Percentiles rank a stretch among this genome's conserved stretches.
Conservation (phyloP, 1,140 invertebrate species). For the Papilio xuthus region DNA sequence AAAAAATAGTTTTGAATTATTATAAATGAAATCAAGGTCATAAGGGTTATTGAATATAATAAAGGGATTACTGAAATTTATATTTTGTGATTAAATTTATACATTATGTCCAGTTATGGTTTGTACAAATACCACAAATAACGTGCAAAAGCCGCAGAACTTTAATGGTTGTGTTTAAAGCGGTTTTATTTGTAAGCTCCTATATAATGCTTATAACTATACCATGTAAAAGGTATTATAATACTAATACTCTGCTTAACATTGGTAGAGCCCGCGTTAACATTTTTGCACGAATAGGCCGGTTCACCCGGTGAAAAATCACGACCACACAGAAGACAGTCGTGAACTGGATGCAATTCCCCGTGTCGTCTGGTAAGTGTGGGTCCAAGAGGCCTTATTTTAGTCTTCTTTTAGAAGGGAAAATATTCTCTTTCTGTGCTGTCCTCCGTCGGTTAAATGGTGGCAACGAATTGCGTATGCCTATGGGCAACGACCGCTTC, state of each 20-base stretch:
- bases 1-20: background rate
- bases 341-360: too few species aligned
- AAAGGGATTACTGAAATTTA: background rate
- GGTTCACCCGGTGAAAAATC: too few species aligned
- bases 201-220: background rate
- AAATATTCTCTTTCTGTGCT: too few species aligned
- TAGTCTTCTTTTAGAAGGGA: too few species aligned
- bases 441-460: too few species aligned
- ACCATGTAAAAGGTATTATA: background rate
- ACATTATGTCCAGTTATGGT: constrained; percentile 12
- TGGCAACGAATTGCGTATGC: too few species aligned
- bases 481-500: too few species aligned
- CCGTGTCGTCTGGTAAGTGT: too few species aligned
- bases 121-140: constrained; percentile 35
- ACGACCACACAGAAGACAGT: too few species aligned
- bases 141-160: constrained; percentile 32
- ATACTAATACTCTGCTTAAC: background rate
- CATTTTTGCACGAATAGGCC: too few species aligned
- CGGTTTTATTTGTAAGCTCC: background rate
- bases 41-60: background rate
- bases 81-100: background rate
- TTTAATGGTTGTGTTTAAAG: constrained; percentile 30
- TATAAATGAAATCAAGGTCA: background rate
- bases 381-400: too few species aligned
- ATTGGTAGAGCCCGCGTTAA: too few species aligned